A percentile compares a stretch with the other conserved stretches of the same genome.
Conservation (phyloP, 92 coral and sea anemone species). For the Palythoa caribaeorum region DNA sequence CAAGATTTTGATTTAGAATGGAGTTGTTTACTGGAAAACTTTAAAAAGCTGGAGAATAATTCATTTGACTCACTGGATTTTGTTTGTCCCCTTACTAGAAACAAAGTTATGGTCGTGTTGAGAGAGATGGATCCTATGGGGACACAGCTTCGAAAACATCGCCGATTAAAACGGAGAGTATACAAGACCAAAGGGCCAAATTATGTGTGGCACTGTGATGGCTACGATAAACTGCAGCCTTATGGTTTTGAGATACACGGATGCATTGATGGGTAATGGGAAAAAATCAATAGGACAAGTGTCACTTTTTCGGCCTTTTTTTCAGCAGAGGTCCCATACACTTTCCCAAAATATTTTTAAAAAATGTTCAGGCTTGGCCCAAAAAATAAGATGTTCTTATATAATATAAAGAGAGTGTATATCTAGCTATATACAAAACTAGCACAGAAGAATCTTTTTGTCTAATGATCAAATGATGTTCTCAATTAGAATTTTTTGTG, state of each 20-base stretch:
- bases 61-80: neutral
- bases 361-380: neutral
- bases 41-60: neutral
- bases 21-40: neutral
- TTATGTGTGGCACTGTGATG: conserved; percentile 27
- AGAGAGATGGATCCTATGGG: conserved; percentile 26
- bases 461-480: neutral
- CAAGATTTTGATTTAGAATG: neutral
- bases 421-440: neutral
- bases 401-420: neutral
- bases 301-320: neutral
- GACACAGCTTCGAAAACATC: neutral
- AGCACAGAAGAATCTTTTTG: neutral
- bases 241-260: conserved; percentile 36
- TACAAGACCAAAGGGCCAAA: conserved; percentile 27
- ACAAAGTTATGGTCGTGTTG: conserved; percentile 47
- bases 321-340: neutral
- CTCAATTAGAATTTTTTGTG: neutral
- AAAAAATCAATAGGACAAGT: conserved; percentile 3
- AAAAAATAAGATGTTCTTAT: neutral
- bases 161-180: conserved; percentile 10
- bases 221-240: conserved; percentile 28
- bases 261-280: conserved; percentile 32
- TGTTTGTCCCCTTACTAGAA: conserved; percentile 24
- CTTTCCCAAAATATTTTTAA: neutral